These are phyloP conservation scores for Morinoia aosen DNA, from an alignment of 2,888 invertebrate genomes.

Conservation along the genomic window DNA sequence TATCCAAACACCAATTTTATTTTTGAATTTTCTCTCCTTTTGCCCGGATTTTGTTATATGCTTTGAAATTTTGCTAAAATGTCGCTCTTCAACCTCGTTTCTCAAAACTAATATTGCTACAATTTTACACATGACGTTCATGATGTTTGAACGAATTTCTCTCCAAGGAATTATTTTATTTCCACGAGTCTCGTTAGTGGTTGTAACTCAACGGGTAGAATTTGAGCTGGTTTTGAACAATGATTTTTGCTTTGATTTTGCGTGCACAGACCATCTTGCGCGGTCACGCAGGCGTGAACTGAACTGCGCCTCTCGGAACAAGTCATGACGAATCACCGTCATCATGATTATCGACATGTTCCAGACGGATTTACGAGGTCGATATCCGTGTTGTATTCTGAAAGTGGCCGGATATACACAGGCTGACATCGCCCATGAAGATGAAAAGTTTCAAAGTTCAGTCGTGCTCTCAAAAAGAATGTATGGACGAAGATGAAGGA, in stretches of 20 bases:
- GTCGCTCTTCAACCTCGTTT: not conserved
- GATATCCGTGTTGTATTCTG: not conserved
- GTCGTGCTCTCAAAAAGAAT: not conserved
- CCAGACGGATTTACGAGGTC: not conserved
- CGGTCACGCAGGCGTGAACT: not conserved
- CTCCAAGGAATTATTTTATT: not conserved
- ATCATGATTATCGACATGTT: not conserved
- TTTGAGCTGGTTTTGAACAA: not conserved
- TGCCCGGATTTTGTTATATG: no score
- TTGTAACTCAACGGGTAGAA: not conserved
- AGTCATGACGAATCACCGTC: not conserved
- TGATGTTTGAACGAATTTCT: not conserved
- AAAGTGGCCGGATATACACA: not conserved
- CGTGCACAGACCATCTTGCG: not conserved
- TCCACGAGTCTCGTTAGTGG: not conserved
- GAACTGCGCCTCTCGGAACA: not conserved
- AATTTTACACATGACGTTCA: not conserved
- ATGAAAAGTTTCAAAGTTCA: not conserved
- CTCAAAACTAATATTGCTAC: not conserved
- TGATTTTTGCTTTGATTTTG: not conserved
- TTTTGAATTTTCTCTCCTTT: not conserved
- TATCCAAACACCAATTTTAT: not conserved
- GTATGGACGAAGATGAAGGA: not conserved
- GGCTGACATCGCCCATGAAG: not conserved
- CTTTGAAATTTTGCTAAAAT: not conserved